Conservation (phyloP, 2,113 vertebrate genomes). For the Haemorhous mexicanus region DNA sequence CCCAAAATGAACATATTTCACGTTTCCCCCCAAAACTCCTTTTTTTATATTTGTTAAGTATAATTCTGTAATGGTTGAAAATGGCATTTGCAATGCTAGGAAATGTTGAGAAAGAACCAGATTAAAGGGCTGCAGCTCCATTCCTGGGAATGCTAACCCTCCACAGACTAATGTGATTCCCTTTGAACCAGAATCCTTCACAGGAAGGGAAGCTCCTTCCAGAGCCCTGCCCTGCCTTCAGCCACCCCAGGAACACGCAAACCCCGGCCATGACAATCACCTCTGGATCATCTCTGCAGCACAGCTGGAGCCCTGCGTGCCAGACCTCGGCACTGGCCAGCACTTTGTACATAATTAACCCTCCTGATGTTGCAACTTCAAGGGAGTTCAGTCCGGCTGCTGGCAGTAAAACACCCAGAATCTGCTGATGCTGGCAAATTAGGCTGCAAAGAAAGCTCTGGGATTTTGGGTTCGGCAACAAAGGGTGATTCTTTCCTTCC, state of each 20-base stretch:
- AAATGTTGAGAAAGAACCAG: background rate
- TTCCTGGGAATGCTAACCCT: background rate
- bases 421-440: constrained; percentile 8
- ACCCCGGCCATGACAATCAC: constrained; percentile 7
- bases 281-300: constrained; percentile 43
- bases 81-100: background rate
- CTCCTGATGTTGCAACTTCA: constrained; percentile 57
- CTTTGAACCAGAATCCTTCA: background rate
- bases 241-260: background rate
- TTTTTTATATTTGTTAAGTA: background rate
- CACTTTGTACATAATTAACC: constrained; percentile 51
- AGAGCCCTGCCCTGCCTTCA: background rate
- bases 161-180: accelerated
- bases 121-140: background rate
- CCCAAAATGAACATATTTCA: background rate
- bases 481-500: constrained; percentile 18
- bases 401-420: constrained; percentile 32
- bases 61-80: background rate
- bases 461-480: constrained; percentile 26
- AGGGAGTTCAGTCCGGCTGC: constrained; percentile 18
- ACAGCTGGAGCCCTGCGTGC: constrained; percentile 46
- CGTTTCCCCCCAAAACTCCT: accelerated
- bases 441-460: background rate
- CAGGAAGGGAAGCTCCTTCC: background rate
- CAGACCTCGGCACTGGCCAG: constrained; percentile 32